These are phyloP conservation scores for Saimiri boliviensis DNA, from an alignment of 2,113 vertebrate species.

Conservation along the genomic window DNA sequence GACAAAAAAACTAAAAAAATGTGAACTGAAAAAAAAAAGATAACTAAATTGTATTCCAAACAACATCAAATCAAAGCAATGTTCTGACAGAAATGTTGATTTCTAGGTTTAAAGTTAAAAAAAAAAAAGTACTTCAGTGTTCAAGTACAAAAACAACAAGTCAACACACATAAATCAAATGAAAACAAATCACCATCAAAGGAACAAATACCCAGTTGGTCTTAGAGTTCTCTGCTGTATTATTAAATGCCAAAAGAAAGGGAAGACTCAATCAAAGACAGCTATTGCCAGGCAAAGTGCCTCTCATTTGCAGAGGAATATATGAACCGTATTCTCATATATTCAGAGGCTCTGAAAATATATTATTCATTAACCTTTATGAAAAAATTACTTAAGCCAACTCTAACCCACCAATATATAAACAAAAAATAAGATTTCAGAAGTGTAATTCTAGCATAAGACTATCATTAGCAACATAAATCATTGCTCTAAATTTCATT, in stretches of 20 bases:
- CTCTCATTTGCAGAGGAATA: not conserved
- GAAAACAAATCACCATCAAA: not conserved
- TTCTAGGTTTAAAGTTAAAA: not conserved
- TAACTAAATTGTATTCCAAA: not conserved
- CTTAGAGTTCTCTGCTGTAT: conserved; percentile 13
- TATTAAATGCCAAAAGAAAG: not conserved
- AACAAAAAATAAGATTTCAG: conserved; percentile 24
- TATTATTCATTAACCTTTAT: not conserved
- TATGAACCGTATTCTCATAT: not conserved
- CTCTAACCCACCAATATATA: not conserved
- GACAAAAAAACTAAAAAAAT: not conserved
- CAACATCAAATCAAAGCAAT: not conserved
- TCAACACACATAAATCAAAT: conserved; percentile 21
- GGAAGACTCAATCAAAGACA: not conserved
- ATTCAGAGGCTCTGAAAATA: conserved; percentile 21
- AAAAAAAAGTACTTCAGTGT: conserved; percentile 11
- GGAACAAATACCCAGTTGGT: not conserved
- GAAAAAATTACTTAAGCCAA: conserved; percentile 20
- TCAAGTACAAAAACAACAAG: conserved; percentile 35
- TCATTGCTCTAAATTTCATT: not conserved
- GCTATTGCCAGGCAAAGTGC: not conserved
- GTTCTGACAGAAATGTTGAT: not conserved
- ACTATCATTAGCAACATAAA: conserved; percentile 14
- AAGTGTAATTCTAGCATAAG: conserved; percentile 36
- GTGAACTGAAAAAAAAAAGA: not conserved